Evolutionary conservation across 2,797 vertebrate species (phyloP), one percentile per base, ranked within the genome.

Genomic region (Typhlichthys eigenmanni): DNA sequence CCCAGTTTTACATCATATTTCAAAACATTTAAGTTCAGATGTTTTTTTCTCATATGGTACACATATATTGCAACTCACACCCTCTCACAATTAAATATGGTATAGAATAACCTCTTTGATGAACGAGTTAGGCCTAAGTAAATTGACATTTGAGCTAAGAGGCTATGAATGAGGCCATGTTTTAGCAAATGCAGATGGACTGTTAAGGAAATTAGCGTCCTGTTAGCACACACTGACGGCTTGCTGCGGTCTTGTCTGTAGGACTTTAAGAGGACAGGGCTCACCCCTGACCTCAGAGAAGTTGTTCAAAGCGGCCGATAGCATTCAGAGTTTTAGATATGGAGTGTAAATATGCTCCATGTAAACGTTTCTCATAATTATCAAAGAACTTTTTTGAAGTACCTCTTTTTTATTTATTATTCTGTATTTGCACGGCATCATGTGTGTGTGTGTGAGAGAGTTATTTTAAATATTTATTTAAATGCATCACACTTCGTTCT

Each of bases 121-220:
- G 77, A 76, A 68, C 29, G 4, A 43, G 60, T 52, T 29, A 13
- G 24, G 3, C 24, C 24, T 29, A 29, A 59, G 53, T 72, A 48
- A 79, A 77, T 71, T 74, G 74, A 45, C 62, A 58, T 80, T 85
- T 60, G 66, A 78, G 79, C 80, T 82, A 85, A 85, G 76, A 84
- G 64, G 43, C 14, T 60, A 47, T 5, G 60, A 80, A 70, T 77
- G 79, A 83, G 67, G 77, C 79, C 84, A 73, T 62, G 81, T 71
- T 85, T 90, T 71, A 80, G 79, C 84, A 85, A 85, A 88, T 82
- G 89, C 78, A 77, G 69, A 83, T 82, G 77, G 76, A 81, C 75
- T 75, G 85, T 85, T 85, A 58, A 57, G 71, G 69, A 85, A 85
- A 91, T 87, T 85, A 91, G 70, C 76, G 72, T 85, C 80, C 79